A percentile compares a stretch with the other conserved stretches of the same genome.
These are phyloP conservation scores for Hipparchia sbordonii DNA, from an alignment of 2,888 invertebrate species.

Conservation along the genomic window DNA sequence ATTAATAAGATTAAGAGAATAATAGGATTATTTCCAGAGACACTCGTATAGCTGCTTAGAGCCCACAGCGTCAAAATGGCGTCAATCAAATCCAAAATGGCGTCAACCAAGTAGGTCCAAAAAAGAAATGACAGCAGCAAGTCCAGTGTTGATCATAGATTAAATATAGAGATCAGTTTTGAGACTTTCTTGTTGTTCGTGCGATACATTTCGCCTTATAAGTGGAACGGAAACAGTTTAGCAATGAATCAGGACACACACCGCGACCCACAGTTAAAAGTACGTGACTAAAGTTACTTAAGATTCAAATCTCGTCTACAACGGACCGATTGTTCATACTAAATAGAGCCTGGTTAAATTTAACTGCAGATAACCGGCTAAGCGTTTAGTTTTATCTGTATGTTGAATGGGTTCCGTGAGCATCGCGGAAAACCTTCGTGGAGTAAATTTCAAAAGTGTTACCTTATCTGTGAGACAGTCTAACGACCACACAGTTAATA, in stretches of 20 bases:
- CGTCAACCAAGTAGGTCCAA: too few relatives aligned
- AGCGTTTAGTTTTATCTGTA: constrained; percentile 55
- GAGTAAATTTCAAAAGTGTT: constrained; percentile 37
- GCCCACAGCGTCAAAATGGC: too few relatives aligned
- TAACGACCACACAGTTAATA: not conserved
- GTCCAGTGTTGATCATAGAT: too few relatives aligned
- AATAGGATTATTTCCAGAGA: too few relatives aligned
- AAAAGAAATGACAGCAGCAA: too few relatives aligned
- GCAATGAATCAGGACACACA: constrained; percentile 31
- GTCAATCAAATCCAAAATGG: too few relatives aligned
- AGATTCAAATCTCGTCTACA: constrained; percentile 71
- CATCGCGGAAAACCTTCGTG: constrained; percentile 42
- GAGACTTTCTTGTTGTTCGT: not conserved
- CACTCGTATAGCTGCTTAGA: too few relatives aligned
- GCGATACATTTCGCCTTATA: constrained; percentile 4
- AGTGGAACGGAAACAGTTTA: constrained; percentile 24
- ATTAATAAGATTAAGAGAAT: too few relatives aligned
- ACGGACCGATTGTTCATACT: constrained; percentile 70
- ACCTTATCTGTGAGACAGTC: constrained; percentile 22
- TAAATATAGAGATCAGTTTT: too few relatives aligned
- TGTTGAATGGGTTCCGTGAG: constrained; percentile 41
- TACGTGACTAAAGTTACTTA: constrained; percentile 75
- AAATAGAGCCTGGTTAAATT: constrained; percentile 53
- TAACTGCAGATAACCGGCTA: constrained; percentile 49
- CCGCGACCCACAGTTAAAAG: constrained; percentile 37